Conservation (phyloP, 2,113 vertebrate species). For the Cynocephalus volans region DNA sequence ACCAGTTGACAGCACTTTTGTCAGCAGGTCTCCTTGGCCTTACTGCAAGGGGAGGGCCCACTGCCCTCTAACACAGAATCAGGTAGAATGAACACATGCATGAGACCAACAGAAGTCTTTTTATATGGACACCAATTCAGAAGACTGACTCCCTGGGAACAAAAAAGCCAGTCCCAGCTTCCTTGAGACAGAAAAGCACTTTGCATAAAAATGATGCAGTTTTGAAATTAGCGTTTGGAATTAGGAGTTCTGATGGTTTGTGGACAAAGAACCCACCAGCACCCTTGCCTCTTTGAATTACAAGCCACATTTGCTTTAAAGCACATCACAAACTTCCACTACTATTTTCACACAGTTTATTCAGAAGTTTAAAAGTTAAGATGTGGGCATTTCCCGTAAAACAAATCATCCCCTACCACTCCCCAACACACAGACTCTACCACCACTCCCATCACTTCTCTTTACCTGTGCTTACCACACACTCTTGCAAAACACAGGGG, state of each 20-base stretch:
- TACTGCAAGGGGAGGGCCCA: too few species aligned
- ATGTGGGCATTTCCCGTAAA: constrained; percentile 19
- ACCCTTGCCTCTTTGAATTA: neutral
- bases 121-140: neutral
- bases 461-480: neutral
- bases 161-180: neutral
- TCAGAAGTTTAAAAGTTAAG: constrained; percentile 73
- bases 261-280: neutral
- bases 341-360: constrained; percentile 81
- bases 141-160: neutral
- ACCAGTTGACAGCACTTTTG: neutral
- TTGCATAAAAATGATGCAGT: neutral
- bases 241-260: neutral
- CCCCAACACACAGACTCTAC: neutral
- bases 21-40: neutral
- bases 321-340: constrained; percentile 33
- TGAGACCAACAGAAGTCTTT: neutral
- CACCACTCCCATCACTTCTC: neutral
- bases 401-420: neutral
- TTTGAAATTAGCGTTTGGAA: neutral
- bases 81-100: neutral
- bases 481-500: constrained; percentile 64
- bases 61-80: too few species aligned
- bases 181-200: neutral
- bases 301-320: neutral